Evolutionary conservation across 2,888 invertebrate genomes (phyloP).

Genomic region (Metellina segmentata): DNA sequence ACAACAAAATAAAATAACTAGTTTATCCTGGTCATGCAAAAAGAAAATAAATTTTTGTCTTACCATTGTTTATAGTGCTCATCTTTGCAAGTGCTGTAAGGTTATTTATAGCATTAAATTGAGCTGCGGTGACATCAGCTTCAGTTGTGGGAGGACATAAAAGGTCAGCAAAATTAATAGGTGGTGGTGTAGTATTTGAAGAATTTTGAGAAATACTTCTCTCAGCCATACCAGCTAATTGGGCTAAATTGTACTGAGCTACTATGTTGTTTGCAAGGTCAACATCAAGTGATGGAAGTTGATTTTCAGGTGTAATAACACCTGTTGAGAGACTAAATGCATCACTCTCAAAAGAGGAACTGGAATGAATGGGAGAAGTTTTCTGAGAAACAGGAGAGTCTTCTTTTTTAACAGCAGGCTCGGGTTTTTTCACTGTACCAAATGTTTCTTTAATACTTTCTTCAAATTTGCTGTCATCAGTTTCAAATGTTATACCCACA

Average conservation of each 20-base stretch:
- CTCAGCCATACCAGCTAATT: constrained; percentile 89
- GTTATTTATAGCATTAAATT: constrained; percentile 87
- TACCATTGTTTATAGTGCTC: constrained; percentile 83
- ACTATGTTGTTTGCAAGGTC: constrained; percentile 79
- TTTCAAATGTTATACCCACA: constrained; percentile 87
- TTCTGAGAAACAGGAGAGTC: constrained; percentile 71
- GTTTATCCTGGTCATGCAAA: neutral
- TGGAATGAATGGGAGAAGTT: constrained; percentile 79
- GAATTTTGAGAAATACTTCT: constrained; percentile 73
- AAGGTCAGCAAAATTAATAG: constrained; percentile 87
- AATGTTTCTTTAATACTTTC: constrained; percentile 84
- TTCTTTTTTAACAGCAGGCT: constrained; percentile 57
- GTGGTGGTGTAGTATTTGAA: constrained; percentile 81
- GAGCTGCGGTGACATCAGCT: constrained; percentile 73
- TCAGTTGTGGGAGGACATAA: constrained; percentile 57
- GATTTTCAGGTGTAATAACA: constrained; percentile 79
- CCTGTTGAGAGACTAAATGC: constrained; percentile 80
- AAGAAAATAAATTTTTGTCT: constrained; percentile 9
- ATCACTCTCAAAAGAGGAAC: constrained; percentile 81
- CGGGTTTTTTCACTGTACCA: constrained; percentile 78
- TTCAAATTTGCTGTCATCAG: constrained; percentile 90
- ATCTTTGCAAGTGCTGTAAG: constrained; percentile 93
- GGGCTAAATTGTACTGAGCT: constrained; percentile 90
- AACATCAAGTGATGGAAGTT: constrained; percentile 78
- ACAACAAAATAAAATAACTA: neutral